Conservation (phyloP, 1,140 invertebrate species). For the Contarinia nasturtii region DNA sequence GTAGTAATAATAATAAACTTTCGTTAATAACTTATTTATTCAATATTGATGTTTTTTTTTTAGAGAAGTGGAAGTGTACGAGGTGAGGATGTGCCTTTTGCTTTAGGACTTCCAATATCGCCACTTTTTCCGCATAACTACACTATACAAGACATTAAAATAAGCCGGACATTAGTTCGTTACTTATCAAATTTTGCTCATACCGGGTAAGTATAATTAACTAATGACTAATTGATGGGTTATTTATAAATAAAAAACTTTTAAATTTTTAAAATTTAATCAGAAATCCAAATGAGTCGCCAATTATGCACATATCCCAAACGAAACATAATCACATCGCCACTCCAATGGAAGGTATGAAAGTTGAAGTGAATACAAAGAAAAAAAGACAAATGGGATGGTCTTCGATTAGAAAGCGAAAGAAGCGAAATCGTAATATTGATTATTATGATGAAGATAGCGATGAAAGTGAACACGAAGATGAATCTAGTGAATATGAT, state of each 20-base stretch:
- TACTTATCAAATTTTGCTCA: constrained; percentile 68
- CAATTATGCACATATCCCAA: constrained; percentile 1
- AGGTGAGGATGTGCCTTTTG: constrained; percentile 89
- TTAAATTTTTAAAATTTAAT: neutral
- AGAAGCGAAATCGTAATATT: neutral
- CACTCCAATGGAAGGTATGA: neutral
- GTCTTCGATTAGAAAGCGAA: neutral
- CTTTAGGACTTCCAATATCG: constrained; percentile 76
- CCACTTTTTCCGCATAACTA: constrained; percentile 48
- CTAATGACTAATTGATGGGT: constrained; percentile 7
- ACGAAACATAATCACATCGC: neutral
- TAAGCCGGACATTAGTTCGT: constrained; percentile 55
- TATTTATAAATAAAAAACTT: neutral
- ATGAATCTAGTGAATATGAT: neutral
- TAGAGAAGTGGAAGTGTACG: constrained; percentile 59
- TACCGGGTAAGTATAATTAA: constrained; percentile 51
- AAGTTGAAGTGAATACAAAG: neutral
- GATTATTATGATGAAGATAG: constrained; percentile 1
- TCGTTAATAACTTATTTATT: neutral
- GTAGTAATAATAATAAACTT: constrained; percentile 5
- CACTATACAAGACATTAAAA: constrained; percentile 43
- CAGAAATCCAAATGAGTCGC: constrained; percentile 3
- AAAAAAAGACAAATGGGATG: neutral
- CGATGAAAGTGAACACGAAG: constrained; percentile 2
- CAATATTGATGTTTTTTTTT: neutral